These are phyloP conservation scores for Diarsia brunnea DNA, from an alignment of 2,888 invertebrate species.

Conservation along the genomic window DNA sequence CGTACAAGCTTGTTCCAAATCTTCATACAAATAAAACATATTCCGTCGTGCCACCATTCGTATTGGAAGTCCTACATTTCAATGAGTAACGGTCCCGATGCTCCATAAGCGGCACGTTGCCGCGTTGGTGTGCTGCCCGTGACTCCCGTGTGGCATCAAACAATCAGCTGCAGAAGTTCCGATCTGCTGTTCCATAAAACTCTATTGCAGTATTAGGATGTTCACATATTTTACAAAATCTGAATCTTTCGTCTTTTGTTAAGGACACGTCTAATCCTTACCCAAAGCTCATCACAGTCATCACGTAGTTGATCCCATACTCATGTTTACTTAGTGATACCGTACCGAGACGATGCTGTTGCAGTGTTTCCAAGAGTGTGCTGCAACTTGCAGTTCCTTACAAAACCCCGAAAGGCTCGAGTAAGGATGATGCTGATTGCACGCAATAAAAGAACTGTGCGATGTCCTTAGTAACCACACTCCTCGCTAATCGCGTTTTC, in stretches of 20 bases:
- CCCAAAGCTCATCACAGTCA: neutral
- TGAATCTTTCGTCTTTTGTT: no score
- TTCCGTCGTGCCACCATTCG: constrained; percentile 4
- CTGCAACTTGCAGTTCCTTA: neutral
- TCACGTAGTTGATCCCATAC: neutral
- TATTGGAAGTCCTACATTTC: constrained; percentile 31
- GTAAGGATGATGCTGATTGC: neutral
- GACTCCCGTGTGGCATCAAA: neutral
- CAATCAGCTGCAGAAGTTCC: constrained; percentile 17
- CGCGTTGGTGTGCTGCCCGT: neutral
- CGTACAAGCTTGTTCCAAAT: neutral
- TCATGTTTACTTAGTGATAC: neutral
- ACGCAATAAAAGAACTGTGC: neutral
- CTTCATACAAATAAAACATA: neutral
- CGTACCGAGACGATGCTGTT: neutral
- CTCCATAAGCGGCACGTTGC: constrained; percentile 10
- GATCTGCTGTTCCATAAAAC: neutral
- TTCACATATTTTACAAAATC: neutral
- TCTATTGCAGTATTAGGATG: neutral
- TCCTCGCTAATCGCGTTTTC: neutral
- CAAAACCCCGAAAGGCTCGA: neutral
- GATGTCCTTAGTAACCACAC: neutral
- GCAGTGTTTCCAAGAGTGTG: neutral
- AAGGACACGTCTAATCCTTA: neutral
- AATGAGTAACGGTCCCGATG: constrained; percentile 44